Evolutionary conservation across 1,140 invertebrate species (phyloP).

Genomic region (Mamestra configurata): DNA sequence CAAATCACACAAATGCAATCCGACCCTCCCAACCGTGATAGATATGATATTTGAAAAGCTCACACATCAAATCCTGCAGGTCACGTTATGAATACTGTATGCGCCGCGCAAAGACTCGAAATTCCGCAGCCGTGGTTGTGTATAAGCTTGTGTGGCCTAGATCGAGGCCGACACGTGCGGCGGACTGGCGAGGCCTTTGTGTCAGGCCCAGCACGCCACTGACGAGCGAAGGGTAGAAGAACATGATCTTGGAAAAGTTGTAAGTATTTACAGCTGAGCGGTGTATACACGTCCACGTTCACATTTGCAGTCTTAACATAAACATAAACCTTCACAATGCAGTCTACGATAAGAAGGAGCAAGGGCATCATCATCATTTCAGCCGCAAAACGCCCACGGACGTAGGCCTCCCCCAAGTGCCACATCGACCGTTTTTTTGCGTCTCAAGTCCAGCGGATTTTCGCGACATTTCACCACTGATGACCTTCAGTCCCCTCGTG

Average conservation of each 20-base stretch:
- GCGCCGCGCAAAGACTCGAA: slow-evolving; percentile 7
- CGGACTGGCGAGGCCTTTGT: slow-evolving; percentile 23
- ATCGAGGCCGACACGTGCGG: slow-evolving; percentile 22
- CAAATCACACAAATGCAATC: not conserved
- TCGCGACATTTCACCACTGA: too few relatives aligned
- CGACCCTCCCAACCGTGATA: not conserved
- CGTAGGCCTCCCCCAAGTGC: too few relatives aligned
- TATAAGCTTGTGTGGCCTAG: slow-evolving; percentile 28
- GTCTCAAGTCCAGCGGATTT: too few relatives aligned
- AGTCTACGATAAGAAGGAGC: too few relatives aligned
- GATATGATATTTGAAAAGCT: slow-evolving; percentile 12
- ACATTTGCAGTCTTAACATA: too few relatives aligned
- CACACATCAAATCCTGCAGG: slow-evolving; percentile 15
- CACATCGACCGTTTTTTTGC: too few relatives aligned
- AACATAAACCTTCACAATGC: too few relatives aligned
- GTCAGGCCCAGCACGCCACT: not conserved
- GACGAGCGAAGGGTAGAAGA: not conserved
- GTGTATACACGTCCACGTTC: too few relatives aligned
- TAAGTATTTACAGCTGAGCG: too few relatives aligned
- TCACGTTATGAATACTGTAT: slow-evolving; percentile 21
- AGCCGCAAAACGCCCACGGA: too few relatives aligned
- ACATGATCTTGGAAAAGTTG: not conserved
- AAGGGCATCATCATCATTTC: too few relatives aligned
- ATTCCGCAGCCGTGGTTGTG: slow-evolving; percentile 15
- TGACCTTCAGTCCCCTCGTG: too few relatives aligned